These are phyloP conservation scores for Felis catus DNA, from an alignment of 2,113 vertebrate genomes.

Conservation along the genomic window DNA sequence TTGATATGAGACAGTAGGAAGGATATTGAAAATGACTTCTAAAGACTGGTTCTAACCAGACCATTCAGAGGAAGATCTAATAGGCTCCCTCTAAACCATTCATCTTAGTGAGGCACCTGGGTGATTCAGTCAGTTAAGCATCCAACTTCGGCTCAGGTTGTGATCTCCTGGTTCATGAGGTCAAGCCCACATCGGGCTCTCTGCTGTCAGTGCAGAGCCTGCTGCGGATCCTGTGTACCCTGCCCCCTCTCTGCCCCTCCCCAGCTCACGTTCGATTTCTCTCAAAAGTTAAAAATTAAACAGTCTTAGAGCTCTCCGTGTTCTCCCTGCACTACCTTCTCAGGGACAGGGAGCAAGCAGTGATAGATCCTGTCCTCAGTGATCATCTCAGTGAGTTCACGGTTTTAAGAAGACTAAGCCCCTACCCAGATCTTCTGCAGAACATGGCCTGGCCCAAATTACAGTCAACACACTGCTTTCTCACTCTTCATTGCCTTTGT, in stretches of 20 bases:
- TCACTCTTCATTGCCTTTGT: background rate
- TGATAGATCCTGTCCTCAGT: background rate
- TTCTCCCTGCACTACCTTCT: background rate
- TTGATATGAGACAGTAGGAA: background rate
- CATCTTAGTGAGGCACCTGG: background rate
- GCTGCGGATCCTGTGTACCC: too few relatives aligned
- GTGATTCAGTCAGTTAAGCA: too few relatives aligned
- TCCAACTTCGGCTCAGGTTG: too few relatives aligned
- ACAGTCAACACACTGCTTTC: background rate
- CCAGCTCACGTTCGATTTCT: too few relatives aligned
- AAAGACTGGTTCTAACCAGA: background rate
- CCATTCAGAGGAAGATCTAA: background rate
- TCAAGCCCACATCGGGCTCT: too few relatives aligned
- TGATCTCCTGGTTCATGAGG: too few relatives aligned
- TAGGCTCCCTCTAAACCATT: background rate
- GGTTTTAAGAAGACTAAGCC: background rate
- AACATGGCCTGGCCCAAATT: background rate
- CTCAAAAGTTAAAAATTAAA: too few relatives aligned
- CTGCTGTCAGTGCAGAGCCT: too few relatives aligned
- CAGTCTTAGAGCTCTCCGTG: background rate
- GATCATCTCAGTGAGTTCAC: background rate
- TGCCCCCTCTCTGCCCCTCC: too few relatives aligned
- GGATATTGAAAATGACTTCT: background rate
- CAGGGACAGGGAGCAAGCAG: background rate
- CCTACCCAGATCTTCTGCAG: background rate